Evolutionary conservation across 2,797 vertebrate species (phyloP).

Genomic region (Sparus aurata): DNA sequence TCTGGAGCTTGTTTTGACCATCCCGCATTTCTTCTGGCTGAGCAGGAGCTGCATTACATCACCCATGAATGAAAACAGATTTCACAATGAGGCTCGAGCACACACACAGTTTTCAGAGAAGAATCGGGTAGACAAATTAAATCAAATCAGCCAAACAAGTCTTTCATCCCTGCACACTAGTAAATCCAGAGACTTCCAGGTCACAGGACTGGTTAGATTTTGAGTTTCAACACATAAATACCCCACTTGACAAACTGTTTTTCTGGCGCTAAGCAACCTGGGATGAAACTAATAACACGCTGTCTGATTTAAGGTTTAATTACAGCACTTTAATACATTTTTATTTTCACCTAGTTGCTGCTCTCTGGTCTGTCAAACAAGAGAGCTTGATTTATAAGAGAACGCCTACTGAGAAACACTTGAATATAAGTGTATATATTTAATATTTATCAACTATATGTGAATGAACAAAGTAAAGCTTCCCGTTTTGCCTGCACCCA

Average conservation of each 20-base stretch:
- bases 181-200: conserved; percentile 21
- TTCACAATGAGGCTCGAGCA: conserved; percentile 3
- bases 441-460: not conserved
- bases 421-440: not conserved
- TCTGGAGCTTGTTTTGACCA: no score
- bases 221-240: conserved; percentile 4
- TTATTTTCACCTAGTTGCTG: not conserved
- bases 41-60: not conserved
- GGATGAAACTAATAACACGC: not conserved
- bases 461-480: no score
- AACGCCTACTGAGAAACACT: not conserved
- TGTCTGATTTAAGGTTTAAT: conserved; percentile 9
- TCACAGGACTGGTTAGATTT: not conserved
- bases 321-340: no score
- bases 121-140: conserved; percentile 6
- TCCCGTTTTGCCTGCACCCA: no score
- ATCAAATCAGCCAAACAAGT: not conserved
- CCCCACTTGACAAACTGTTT: conserved; percentile 7
- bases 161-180: not conserved
- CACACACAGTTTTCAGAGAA: conserved; percentile 1
- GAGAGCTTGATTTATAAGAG: not conserved
- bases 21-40: not conserved
- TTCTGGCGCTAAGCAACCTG: not conserved
- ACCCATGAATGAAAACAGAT: conserved; percentile 37
- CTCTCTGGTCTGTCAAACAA: not conserved